phyloP scores from a whole-genome alignment of 2,797 vertebrate species.

The Sebastes matsubarae region DNA sequence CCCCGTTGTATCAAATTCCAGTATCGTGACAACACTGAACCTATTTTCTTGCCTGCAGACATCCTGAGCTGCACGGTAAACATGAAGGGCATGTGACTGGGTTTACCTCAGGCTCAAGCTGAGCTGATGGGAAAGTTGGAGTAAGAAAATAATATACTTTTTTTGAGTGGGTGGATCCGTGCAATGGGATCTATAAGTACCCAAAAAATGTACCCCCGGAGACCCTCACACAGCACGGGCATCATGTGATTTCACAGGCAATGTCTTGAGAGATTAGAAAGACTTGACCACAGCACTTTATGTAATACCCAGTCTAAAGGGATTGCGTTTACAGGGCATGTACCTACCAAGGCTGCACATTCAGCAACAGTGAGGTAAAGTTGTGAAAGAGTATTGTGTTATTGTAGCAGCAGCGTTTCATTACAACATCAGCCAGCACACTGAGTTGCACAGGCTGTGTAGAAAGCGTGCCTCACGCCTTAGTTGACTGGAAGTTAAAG shows the following conservation, averaged over 20 bases:
- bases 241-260: conserved; percentile 55
- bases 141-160: conserved; percentile 20
- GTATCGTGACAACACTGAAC: too few species aligned
- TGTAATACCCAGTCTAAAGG: neutral
- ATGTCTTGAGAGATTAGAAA: conserved; percentile 29
- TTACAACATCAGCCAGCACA: conserved; percentile 17
- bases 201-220: neutral
- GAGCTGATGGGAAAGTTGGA: conserved; percentile 19
- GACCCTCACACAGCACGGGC: neutral
- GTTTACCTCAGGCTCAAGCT: conserved; percentile 50
- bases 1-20: too few species aligned
- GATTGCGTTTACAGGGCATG: neutral
- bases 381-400: conserved; percentile 39
- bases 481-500: neutral
- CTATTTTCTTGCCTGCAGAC: conserved; percentile 4
- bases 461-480: neutral
- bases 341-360: neutral
- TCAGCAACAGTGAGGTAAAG: neutral
- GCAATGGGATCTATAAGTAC: neutral
- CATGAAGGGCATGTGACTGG: conserved; percentile 59
- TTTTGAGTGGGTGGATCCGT: neutral
- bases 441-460: neutral
- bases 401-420: neutral
- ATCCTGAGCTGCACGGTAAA: conserved; percentile 33
- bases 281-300: neutral